Evolutionary conservation across 2,797 vertebrate genomes (phyloP).

Genomic region (Poecile montanus): DNA sequence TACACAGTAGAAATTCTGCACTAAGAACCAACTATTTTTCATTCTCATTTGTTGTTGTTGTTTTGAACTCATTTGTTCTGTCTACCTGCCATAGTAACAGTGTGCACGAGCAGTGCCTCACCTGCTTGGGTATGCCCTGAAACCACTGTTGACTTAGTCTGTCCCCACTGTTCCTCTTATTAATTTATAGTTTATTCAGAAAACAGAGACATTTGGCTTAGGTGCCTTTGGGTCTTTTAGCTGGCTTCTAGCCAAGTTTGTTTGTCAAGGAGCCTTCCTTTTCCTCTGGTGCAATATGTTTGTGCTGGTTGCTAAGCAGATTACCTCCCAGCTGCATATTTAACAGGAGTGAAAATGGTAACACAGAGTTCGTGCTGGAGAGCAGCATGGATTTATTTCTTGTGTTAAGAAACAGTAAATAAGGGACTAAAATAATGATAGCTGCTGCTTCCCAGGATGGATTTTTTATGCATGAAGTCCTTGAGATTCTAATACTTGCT

Average conservation of each 20-base stretch:
- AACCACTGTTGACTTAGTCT: not conserved
- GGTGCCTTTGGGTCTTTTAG: slow-evolving; percentile 4
- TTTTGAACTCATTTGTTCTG: not conserved
- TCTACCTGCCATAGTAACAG: not conserved
- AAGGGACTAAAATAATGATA: slow-evolving; percentile 68
- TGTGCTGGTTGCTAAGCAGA: slow-evolving; percentile 68
- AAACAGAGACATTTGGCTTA: not conserved
- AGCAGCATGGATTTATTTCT: not conserved
- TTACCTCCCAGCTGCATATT: slow-evolving; percentile 51
- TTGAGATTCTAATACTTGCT: slow-evolving; percentile 63
- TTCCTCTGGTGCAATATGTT: slow-evolving; percentile 36
- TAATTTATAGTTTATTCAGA: not conserved
- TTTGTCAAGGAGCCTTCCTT: slow-evolving; percentile 50
- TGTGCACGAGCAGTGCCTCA: not conserved
- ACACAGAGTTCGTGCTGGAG: not conserved
- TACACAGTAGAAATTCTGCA: not conserved
- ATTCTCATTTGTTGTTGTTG: too few relatives aligned
- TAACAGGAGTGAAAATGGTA: slow-evolving; percentile 24
- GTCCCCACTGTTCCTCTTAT: not conserved
- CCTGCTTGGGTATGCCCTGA: not conserved
- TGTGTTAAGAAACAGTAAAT: not conserved
- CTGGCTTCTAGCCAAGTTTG: slow-evolving; percentile 33
- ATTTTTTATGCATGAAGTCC: slow-evolving; percentile 51
- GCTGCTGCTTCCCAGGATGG: slow-evolving; percentile 11
- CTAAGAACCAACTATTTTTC: not conserved